A percentile compares a stretch with the other conserved stretches of the same genome.
Conservation (phyloP, 2,888 invertebrate species). For the Teleogryllus oceanicus region DNA sequence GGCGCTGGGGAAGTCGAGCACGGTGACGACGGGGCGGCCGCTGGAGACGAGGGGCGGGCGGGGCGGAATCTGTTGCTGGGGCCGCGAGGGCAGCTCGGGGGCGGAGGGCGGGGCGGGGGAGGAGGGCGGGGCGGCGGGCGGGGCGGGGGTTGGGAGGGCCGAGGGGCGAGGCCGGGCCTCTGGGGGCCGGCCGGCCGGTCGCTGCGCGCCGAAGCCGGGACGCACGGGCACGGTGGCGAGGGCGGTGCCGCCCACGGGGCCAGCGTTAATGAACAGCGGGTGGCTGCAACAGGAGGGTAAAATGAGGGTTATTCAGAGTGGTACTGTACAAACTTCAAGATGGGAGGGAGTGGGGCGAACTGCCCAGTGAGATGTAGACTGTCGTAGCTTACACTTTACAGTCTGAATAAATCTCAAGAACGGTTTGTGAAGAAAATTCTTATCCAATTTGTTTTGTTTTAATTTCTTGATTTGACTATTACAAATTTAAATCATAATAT, state of each 20-base stretch:
- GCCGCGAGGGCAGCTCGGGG: background rate
- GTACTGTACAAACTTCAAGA: no score
- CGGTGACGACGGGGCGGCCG: conserved; percentile 39
- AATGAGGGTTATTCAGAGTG: background rate
- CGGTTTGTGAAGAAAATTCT: no score
- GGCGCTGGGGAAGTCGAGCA: conserved; percentile 42
- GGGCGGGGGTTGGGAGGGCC: background rate
- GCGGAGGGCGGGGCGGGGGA: background rate
- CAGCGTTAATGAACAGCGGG: background rate
- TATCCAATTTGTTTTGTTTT: no score
- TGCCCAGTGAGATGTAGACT: no score
- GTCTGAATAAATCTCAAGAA: no score
- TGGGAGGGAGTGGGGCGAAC: no score
- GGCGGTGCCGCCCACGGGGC: background rate
- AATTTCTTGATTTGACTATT: no score
- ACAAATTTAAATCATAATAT: no score
- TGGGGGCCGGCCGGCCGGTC: background rate
- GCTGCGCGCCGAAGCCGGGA: background rate
- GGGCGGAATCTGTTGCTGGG: conserved; percentile 22
- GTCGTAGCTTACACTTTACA: no score
- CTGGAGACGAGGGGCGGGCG: background rate
- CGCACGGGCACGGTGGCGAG: background rate
- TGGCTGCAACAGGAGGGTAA: background rate
- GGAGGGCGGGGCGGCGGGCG: background rate
- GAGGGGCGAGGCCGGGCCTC: background rate